Evolutionary conservation across 1,140 invertebrate species (phyloP).

Genomic region (Delia radicum): DNA sequence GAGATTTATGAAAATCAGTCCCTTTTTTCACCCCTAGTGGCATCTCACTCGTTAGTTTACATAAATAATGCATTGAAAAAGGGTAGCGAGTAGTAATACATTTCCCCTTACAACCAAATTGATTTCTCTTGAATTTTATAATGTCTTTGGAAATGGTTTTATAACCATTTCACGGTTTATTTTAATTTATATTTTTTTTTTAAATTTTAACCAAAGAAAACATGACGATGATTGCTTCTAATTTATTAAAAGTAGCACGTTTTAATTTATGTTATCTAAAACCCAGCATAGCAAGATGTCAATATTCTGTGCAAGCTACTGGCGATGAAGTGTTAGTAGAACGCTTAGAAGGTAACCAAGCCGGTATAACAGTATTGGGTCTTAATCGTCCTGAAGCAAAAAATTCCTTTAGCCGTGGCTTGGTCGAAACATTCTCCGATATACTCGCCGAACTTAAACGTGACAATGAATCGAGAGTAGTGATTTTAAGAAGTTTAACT

Average conservation of each 20-base stretch:
- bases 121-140: too few species aligned
- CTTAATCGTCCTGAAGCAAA: slow-evolving; percentile 78
- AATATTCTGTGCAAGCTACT: slow-evolving; percentile 4
- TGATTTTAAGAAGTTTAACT: slow-evolving; percentile 86
- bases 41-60: too few species aligned
- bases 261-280: not conserved
- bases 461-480: slow-evolving; percentile 74
- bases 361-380: slow-evolving; percentile 77
- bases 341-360: slow-evolving; percentile 59
- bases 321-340: slow-evolving; percentile 38
- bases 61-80: too few species aligned
- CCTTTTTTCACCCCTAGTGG: too few species aligned
- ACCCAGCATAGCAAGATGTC: not conserved
- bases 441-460: slow-evolving; percentile 69
- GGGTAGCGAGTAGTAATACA: too few species aligned
- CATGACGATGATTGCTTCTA: not conserved
- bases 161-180: not conserved
- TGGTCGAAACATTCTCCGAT: slow-evolving; percentile 67
- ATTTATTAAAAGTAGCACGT: not conserved
- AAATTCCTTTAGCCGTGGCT: slow-evolving; percentile 67
- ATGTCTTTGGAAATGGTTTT: too few species aligned
- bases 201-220: not conserved
- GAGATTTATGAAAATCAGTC: too few species aligned
- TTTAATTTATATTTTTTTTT: not conserved
- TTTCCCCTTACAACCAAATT: too few species aligned